Conservation (phyloP, 2,113 vertebrate genomes). For the Corythornis vintsioides region DNA sequence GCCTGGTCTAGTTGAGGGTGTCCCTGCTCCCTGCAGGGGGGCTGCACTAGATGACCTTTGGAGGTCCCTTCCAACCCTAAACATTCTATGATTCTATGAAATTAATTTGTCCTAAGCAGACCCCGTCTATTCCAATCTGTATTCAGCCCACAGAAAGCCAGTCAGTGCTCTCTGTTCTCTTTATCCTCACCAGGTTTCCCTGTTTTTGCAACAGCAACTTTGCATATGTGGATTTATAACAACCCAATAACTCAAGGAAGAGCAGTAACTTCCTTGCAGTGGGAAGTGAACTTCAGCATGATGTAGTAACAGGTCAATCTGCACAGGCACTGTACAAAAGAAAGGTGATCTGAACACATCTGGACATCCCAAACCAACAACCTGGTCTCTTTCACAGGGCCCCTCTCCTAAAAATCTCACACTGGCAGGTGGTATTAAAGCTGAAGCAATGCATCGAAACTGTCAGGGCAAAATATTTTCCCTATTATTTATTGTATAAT, state of each 20-base stretch:
- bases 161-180: not conserved
- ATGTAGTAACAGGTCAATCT: fast-evolving
- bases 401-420: not conserved
- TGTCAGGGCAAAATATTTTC: not conserved
- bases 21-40: too few relatives aligned
- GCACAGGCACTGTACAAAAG: not conserved
- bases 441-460: not conserved
- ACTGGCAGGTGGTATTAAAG: not conserved
- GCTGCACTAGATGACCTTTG: too few relatives aligned
- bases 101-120: not conserved
- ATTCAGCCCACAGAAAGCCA: not conserved
- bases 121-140: not conserved
- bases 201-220: not conserved
- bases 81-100: too few relatives aligned
- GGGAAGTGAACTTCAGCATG: not conserved
- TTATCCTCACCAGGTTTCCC: not conserved
- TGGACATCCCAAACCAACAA: not conserved
- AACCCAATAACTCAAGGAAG: not conserved
- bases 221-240: not conserved
- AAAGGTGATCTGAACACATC: not conserved
- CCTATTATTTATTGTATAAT: not conserved
- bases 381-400: too few relatives aligned
- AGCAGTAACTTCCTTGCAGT: not conserved
- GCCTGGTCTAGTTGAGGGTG: too few relatives aligned
- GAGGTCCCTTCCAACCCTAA: too few relatives aligned